Evolutionary conservation across 2,797 vertebrate genomes (phyloP), one percentile per base, ranked within the genome.

Genomic region (Chelonia mydas): DNA sequence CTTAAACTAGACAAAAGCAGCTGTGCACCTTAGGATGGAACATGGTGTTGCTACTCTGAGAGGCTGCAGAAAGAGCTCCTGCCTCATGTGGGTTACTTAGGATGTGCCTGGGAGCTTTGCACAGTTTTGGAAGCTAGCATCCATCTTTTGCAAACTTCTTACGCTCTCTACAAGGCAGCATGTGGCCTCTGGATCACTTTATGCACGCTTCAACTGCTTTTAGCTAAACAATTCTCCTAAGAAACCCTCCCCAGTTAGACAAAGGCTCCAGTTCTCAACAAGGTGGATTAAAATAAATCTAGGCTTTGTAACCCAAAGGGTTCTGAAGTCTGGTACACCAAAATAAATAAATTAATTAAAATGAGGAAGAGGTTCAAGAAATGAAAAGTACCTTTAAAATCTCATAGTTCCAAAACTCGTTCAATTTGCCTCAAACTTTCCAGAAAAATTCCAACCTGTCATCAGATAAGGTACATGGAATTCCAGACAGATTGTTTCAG

Each of bases 371-470:
- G 61, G 61, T 65, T 65, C 61, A 65, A 65, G 61, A 65, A 17
- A n/a, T 65, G 33, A n/a, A 19, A n/a, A 33, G 15, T n/a, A 37
- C 33, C 7, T n/a, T 87, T 7, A 23, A 54, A 51, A 76, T 72
- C 49, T 92, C 1, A 0, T 79, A 11, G 81, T 85, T 82, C 87
- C 57, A 19, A 87, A 33, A 50, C 79, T 92, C 76, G 7, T 85
- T 87, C 84, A 77, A 83, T 93, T 86, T 87, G 84, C 21, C 13
- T 89, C 54, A 90, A 83, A 89, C 33, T 25, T 90, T 94, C 27
- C 65, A 84, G 72, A 90, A 90, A 92, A 88, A 8, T 37, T 41
- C 87, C 53, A 59, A 28, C 53, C 72, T 90, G 81, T 90, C 72
- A 77, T 49, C 85, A 89, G 88, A 83, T 13, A 37, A 51, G 19